Evolutionary conservation across 2,113 vertebrate species (phyloP), one percentile per base, ranked within the genome.

Genomic region (Mustelus asterias): DNA sequence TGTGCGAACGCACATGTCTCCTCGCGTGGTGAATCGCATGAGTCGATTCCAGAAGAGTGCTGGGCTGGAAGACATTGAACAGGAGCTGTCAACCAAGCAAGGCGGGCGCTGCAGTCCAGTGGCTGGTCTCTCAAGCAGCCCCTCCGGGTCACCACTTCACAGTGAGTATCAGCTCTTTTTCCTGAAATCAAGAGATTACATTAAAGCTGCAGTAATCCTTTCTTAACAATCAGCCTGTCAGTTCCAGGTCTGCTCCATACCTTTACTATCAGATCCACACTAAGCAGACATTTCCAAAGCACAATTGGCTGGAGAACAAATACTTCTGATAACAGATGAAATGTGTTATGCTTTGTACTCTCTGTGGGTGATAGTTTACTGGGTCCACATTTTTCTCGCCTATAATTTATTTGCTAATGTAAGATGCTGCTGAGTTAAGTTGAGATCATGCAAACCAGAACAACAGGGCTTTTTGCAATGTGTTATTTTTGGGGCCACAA

Each of bases 21-120:
- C 99, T 0, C 98, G 99, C 0, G 99, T 99, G 37, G 99, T 99
- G 70, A 99, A 99, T 96, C 98, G 99, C 96, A 99, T 99, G 98
- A 99, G 99, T 96, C 99, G 99, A 95, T 99, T 99, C 97, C 99
- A 99, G 96, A 99, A 99, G 97, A 99, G 99, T 1, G 99, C 99
- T 0, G 99, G 99, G 24, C 97, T 99, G 96, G 99, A 99, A 96
- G 99, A 99, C 96, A 99, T 99, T 3, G 99, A 99, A 95, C 98
- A 99, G 96, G 99, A 99, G 97, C 98, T 99, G 96, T 99, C 98
- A 0, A 98, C 98, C 2, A 99, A 99, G 96, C 98, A 98, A 98
- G 97, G 98, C 24, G 97, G 98, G 60, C 98, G 99, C 96, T 99
- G 99, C 48, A 99, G 99, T 96, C 99, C 99, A 92, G 98, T 99